A percentile compares a stretch with the other conserved stretches of the same genome.
phyloP scores from a whole-genome alignment of 2,113 vertebrate species.

The Muntiacus muntjak region DNA sequence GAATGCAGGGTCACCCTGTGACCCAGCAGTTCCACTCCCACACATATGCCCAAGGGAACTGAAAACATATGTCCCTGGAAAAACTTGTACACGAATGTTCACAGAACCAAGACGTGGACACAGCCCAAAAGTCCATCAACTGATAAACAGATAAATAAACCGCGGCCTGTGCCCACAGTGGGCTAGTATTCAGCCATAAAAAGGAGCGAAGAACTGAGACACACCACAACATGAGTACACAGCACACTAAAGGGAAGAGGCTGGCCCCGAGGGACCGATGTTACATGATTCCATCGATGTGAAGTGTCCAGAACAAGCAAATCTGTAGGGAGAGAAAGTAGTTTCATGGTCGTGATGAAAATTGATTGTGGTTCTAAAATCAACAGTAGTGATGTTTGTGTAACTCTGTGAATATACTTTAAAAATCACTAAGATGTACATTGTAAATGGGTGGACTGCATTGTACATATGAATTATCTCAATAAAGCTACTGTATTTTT shows the following conservation, averaged over 20 bases:
- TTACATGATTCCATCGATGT: background rate
- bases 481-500: background rate
- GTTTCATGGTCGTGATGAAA: background rate
- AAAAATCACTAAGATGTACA: background rate
- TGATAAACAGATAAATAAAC: background rate
- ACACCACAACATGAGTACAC: rapidly evolving
- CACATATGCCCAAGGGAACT: background rate
- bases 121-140: background rate
- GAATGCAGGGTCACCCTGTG: background rate
- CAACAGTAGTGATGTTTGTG: background rate
- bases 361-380: background rate
- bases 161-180: background rate
- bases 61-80: background rate
- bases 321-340: background rate
- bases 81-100: background rate
- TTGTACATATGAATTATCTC: background rate
- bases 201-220: background rate
- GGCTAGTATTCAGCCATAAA: no score
- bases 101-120: background rate
- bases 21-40: background rate
- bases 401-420: background rate
- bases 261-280: background rate
- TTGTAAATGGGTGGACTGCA: background rate
- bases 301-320: background rate
- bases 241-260: background rate